Evolutionary conservation across 2,797 vertebrate species (phyloP).

Genomic region (Oryzias dopingdopingensis): DNA sequence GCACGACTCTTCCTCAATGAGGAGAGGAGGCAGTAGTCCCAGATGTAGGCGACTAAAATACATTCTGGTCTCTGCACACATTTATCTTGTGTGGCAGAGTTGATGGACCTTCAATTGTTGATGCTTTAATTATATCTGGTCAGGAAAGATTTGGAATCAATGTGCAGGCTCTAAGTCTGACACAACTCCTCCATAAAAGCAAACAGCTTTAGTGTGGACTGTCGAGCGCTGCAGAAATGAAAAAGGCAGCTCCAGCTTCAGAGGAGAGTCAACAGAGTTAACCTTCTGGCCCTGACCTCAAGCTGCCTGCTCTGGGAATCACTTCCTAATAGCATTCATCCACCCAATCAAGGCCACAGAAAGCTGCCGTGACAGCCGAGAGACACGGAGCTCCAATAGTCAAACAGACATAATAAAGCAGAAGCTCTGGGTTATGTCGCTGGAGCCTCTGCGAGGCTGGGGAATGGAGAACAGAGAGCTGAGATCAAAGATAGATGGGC

Average conservation of each 20-base stretch:
- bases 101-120: constrained; percentile 18
- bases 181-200: constrained; percentile 13
- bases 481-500: constrained; percentile 51
- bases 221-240: constrained; percentile 1
- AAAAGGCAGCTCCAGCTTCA: constrained; percentile 20
- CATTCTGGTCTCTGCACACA: constrained; percentile 4
- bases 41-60: background rate
- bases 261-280: constrained; percentile 52
- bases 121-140: constrained; percentile 49
- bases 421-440: background rate
- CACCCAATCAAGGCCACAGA: constrained; percentile 40
- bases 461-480: background rate
- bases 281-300: constrained; percentile 48
- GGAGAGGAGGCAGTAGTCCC: constrained; percentile 29
- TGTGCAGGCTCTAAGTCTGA: constrained; percentile 12
- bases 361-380: constrained; percentile 17
- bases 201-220: constrained; percentile 33
- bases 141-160: constrained; percentile 30
- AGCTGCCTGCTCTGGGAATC: constrained; percentile 29
- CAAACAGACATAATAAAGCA: constrained; percentile 5
- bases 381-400: constrained; percentile 14
- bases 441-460: background rate
- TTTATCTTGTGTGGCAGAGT: constrained; percentile 1
- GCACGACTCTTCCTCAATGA: constrained; percentile 33
- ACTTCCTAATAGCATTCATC: constrained; percentile 45